phyloP scores from a whole-genome alignment of 1,140 invertebrate species.

The Wasmannia auropunctata region DNA sequence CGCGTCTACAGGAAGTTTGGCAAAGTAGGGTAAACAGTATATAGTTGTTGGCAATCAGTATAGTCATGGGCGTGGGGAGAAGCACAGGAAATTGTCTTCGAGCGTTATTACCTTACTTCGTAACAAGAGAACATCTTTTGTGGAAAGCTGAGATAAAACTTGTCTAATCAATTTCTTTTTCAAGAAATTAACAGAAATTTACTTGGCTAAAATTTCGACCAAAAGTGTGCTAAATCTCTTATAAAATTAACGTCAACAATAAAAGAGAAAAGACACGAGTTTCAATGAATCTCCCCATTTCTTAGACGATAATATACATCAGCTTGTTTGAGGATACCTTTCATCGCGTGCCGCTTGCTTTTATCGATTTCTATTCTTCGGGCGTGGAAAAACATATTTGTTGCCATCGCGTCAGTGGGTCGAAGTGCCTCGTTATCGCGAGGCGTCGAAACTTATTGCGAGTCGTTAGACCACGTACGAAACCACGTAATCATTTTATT shows the following conservation, averaged over 20 bases:
- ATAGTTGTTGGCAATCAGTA: slow-evolving; percentile 39
- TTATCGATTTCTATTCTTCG: slow-evolving; percentile 29
- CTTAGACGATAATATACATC: not conserved
- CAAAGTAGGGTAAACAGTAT: slow-evolving; percentile 52
- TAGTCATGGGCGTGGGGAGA: slow-evolving; percentile 7
- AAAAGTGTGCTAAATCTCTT: not conserved
- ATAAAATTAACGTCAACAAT: not conserved
- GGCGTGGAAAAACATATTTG: not conserved
- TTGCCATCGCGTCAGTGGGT: not conserved
- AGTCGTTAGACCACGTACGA: not conserved
- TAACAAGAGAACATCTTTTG: not conserved
- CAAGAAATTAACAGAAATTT: not conserved
- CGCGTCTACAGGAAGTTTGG: slow-evolving; percentile 33
- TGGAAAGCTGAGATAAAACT: not conserved
- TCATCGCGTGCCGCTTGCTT: not conserved
- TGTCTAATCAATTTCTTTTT: slow-evolving; percentile 6
- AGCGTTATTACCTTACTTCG: slow-evolving; percentile 37
- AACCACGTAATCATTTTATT: slow-evolving; percentile 21
- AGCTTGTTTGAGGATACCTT: not conserved
- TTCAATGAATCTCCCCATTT: not conserved
- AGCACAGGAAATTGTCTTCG: slow-evolving; percentile 51
- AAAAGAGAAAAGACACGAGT: not conserved
- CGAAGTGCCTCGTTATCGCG: not conserved
- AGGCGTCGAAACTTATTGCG: slow-evolving; percentile 21
- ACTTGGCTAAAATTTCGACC: not conserved